Evolutionary conservation across 92 coral and sea anemone species (phyloP).

Genomic region (Plumapathes pennacea): DNA sequence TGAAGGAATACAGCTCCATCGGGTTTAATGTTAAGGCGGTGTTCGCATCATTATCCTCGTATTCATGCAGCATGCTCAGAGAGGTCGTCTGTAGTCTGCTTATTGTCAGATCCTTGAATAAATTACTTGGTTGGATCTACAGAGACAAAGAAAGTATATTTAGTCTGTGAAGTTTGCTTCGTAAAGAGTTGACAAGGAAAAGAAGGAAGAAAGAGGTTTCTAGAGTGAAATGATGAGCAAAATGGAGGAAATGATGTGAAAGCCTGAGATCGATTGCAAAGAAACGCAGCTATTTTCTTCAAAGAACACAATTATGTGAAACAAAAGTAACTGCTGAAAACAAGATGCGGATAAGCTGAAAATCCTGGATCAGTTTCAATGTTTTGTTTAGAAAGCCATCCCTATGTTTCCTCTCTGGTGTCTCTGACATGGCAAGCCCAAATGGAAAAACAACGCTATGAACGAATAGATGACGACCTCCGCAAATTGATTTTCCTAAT

Average conservation of each 20-base stretch:
- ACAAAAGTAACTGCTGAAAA: no score
- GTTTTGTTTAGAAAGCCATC: no score
- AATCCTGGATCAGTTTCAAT: no score
- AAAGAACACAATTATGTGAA: no score
- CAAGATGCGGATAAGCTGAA: no score
- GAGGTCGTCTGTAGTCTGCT: conserved; percentile 70
- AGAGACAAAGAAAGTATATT: neutral
- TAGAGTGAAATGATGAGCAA: neutral
- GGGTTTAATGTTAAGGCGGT: conserved; percentile 73
- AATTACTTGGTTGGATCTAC: conserved; percentile 61
- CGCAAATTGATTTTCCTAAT: no score
- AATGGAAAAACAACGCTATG: no score
- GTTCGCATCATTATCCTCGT: conserved; percentile 64
- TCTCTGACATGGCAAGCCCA: no score
- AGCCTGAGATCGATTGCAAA: no score
- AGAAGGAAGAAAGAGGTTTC: neutral
- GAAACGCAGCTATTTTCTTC: no score
- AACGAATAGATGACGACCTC: no score
- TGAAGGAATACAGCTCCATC: conserved; percentile 92
- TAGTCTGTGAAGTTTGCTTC: neutral
- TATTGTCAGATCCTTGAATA: conserved; percentile 70
- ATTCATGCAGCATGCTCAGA: conserved; percentile 76
- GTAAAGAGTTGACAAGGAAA: neutral
- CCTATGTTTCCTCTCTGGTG: no score
- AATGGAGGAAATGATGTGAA: neutral